These are phyloP conservation scores for Melanerpes formicivorus DNA, from an alignment of 2,113 vertebrate genomes.

Conservation along the genomic window DNA sequence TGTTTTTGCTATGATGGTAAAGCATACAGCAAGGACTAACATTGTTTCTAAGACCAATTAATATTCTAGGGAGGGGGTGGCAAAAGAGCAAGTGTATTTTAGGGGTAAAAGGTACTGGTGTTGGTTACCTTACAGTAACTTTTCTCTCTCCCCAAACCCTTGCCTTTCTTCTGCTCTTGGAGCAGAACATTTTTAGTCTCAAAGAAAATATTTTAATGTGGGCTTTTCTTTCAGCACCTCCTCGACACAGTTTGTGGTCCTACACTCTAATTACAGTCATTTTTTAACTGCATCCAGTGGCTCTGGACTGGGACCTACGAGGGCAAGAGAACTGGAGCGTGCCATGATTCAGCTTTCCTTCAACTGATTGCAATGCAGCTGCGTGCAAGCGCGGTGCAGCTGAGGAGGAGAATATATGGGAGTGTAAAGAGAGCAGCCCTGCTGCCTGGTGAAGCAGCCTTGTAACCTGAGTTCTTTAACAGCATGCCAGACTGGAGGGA, in stretches of 20 bases:
- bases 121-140: background rate
- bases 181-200: background rate
- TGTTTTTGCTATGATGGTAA: background rate
- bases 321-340: background rate
- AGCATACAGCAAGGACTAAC: accelerated
- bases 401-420: background rate
- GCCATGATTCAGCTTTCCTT: background rate
- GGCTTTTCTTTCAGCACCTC: background rate
- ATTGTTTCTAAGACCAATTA: background rate
- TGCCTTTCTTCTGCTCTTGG: background rate
- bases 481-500: background rate
- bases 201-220: background rate
- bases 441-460: background rate
- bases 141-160: accelerated
- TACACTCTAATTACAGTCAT: accelerated
- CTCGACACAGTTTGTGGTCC: background rate
- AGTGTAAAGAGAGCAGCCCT: background rate
- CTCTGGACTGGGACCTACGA: background rate
- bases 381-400: background rate
- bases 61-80: background rate
- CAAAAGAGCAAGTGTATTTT: no score
- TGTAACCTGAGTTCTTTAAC: accelerated
- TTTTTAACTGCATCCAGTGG: background rate
- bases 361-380: background rate
- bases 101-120: background rate